A percentile compares a stretch with the other conserved stretches of the same genome.
Evolutionary conservation across 53 echinoderm and acorn worm species (phyloP).

Genomic region (Luidia sarsii): DNA sequence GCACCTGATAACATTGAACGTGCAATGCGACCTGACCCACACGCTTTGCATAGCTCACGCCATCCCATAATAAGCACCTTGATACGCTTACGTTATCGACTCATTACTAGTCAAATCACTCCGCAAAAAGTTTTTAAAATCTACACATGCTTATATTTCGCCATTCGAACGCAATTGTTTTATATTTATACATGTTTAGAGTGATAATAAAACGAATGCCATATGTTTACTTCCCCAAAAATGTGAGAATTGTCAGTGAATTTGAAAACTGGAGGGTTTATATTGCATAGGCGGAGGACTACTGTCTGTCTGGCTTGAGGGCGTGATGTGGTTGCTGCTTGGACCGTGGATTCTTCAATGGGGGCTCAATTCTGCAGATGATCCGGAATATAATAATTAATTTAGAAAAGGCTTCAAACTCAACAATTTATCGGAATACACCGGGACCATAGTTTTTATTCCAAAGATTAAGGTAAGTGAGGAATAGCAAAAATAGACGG

Average conservation of each 20-base stretch:
- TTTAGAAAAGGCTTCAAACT: constrained; percentile 32
- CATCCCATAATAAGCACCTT: constrained; percentile 44
- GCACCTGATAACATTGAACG: neutral
- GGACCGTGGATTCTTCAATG: constrained; percentile 59
- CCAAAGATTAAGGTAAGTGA: constrained; percentile 48
- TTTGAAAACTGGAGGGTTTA: neutral
- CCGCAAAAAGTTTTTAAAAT: constrained; percentile 41
- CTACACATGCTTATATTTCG: no score
- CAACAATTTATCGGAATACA: constrained; percentile 44
- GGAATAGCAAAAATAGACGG: neutral
- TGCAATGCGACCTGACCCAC: neutral
- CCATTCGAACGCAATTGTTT: no score
- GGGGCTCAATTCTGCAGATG: constrained; percentile 36
- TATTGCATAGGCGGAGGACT: constrained; percentile 38
- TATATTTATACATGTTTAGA: no score
- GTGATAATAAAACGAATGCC: no score
- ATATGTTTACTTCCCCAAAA: no score
- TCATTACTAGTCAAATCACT: constrained; percentile 20
- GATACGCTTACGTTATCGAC: constrained; percentile 49
- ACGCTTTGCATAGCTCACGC: neutral
- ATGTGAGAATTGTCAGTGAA: no score
- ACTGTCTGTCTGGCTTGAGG: constrained; percentile 40
- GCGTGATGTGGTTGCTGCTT: constrained; percentile 48
- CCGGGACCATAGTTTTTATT: constrained; percentile 27
- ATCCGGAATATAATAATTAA: constrained; percentile 54